Base-by-base conservation (phyloP, 1,140 invertebrate genomes). In the Hesperophylax magnus region DNA sequence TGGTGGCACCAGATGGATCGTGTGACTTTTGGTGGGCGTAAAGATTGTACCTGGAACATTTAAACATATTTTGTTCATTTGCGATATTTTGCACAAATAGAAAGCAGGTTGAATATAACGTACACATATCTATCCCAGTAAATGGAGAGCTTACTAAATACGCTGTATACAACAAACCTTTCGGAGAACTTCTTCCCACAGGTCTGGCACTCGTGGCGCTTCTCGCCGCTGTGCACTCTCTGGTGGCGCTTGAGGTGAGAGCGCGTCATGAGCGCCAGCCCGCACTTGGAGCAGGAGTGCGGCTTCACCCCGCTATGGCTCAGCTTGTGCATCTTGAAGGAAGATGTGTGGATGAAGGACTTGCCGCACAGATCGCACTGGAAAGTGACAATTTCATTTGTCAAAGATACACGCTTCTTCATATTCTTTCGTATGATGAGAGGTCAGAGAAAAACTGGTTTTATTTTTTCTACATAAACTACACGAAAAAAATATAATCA, bases 351-450 rank as follows among this genome's bases (percentile, higher is more conserved):
- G 77, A 93, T 88, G 86, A 94, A 94, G 75, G 92, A 91, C 88
- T 94, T 94, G 47, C 92, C 93, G 89, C 93, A 94, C 69, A 92
- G 84, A 85, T 93, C 92, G 85, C 93, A 94, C 88, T 92, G 88
- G 77, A 86, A 87, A 72, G 17, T 31, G 15, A n/a, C 54, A 61
- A 27, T 2, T 27, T 27, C 2, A 27, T 27, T 27, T 27, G 27
- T 27, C 27, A 27, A 27, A 27, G 27, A 27, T 27, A 27, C 27
- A 2, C 2, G 27, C 27, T 27, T 27, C 5, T 27, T 27, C 27
- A 27, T 27, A 27, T 27, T 2, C 27, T 27, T 27, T 2, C 5
- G 5, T 27, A 27, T 27, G 5, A n/a, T n/a, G n/a, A n/a, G n/a
- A n/a, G n/a, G n/a, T n/a, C n/a, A n/a, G n/a, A n/a, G n/a, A n/a